Evolutionary conservation across 2,113 vertebrate species (phyloP), one percentile per base, ranked within the genome.

Genomic region (Campylomormyrus numenius): DNA sequence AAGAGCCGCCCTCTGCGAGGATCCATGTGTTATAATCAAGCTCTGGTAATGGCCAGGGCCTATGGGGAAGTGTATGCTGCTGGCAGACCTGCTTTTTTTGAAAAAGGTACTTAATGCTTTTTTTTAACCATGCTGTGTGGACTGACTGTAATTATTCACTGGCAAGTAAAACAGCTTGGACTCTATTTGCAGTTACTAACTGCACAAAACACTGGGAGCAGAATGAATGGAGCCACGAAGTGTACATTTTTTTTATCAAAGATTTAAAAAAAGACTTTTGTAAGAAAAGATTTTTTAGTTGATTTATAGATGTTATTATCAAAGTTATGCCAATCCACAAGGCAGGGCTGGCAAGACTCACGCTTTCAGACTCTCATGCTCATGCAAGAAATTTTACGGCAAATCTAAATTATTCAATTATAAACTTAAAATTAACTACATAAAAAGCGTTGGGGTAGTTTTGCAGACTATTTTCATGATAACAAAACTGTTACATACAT

Each of bases 111-210:
- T 46, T 85, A 74, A 77, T 90, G 90, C 49, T 90, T 90, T 88
- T 58, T 84, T 11, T 86, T 27, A 74, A 58, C 91, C 91, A 85
- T 58, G 87, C 74, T 89, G 39, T 91, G 90, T 92, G 90, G 92
- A 88, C 83, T 92, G 91, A 92, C 39, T 88, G 58, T 53, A 77
- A 70, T 90, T 88, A 88, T 88, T 74, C 87, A 86, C 84, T 80
- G 56, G 48, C 62, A 4, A 86, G 56, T 66, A 88, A 48, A 87
- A 90, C 19, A 58, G 77, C 52, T 83, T 46, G 86, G 80, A 46
- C 31, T 86, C 31, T 17, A 70, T 88, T 21, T 24, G 85, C 24
- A n/a, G 27, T 27, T 87, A 90, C 42, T 80, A 90, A 8, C 49
- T 27, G 27, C 35, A 62, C 46, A 52, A 45, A 21, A 48, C 39